Evolutionary conservation across 2,888 invertebrate species (phyloP).

Genomic region (Spicauda simplicius): DNA sequence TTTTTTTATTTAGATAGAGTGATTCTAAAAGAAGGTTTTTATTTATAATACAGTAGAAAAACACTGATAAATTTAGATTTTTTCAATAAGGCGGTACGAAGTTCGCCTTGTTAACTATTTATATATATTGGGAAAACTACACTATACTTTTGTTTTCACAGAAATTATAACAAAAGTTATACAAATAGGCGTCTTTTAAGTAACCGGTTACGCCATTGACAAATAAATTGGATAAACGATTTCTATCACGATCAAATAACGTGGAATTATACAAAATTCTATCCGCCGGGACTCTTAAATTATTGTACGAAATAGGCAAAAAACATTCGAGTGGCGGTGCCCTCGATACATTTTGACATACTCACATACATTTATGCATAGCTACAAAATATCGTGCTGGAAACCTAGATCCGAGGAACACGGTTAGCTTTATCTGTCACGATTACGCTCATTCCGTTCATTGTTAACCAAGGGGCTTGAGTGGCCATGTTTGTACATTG

Average conservation of each 20-base stretch:
- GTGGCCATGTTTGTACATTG: not conserved
- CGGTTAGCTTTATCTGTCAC: conserved; percentile 72
- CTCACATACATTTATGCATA: conserved; percentile 61
- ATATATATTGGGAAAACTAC: not conserved
- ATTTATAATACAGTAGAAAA: too few relatives aligned
- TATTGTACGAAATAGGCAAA: conserved; percentile 11
- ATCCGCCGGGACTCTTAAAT: not conserved
- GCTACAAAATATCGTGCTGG: conserved; percentile 68
- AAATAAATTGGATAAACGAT: not conserved
- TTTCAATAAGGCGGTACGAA: too few relatives aligned
- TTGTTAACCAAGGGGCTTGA: conserved; percentile 6
- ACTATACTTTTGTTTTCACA: not conserved
- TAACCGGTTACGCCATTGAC: not conserved
- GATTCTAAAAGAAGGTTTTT: too few relatives aligned
- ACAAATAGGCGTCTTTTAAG: not conserved
- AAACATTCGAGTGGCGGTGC: conserved; percentile 42
- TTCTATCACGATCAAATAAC: not conserved
- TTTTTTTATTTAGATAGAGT: too few relatives aligned
- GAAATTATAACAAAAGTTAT: not conserved
- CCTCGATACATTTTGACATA: conserved; percentile 68
- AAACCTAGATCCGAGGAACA: conserved; percentile 78
- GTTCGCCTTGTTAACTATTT: too few relatives aligned
- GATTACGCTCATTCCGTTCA: conserved; percentile 37
- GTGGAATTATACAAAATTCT: not conserved
- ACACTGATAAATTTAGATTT: too few relatives aligned